These are phyloP conservation scores for Hemicentrotus pulcherrimus DNA, from an alignment of 35 echinoderm and acorn worm genomes.

Conservation along the genomic window DNA sequence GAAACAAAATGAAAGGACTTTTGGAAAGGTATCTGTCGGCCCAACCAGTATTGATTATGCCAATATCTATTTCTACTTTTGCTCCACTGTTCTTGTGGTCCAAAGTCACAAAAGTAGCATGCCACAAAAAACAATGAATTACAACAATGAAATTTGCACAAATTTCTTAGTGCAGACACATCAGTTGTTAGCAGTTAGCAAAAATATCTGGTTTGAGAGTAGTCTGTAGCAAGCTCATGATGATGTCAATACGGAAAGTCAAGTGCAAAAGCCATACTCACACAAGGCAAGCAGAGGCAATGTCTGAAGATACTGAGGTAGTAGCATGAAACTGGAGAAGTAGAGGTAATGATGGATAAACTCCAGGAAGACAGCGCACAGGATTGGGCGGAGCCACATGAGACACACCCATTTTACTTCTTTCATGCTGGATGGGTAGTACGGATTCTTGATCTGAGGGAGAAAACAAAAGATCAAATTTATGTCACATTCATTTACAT, in stretches of 20 bases:
- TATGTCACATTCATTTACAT: too few species aligned
- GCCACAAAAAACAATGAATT: too few species aligned
- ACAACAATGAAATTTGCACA: too few species aligned
- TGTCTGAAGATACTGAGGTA: neutral
- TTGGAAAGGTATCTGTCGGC: too few species aligned
- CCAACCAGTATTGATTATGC: too few species aligned
- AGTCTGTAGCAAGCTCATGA: neutral
- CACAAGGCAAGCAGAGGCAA: neutral
- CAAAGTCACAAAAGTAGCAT: too few species aligned
- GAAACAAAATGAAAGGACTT: too few species aligned
- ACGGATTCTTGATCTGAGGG: constrained; percentile 22
- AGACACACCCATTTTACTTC: constrained; percentile 18
- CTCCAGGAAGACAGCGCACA: constrained; percentile 31
- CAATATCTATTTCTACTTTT: too few species aligned
- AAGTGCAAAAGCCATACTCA: neutral
- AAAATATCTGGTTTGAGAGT: too few species aligned
- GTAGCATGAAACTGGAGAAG: neutral
- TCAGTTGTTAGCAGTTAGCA: too few species aligned
- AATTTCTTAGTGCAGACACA: too few species aligned
- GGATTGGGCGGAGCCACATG: constrained; percentile 27
- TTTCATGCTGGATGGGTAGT: neutral
- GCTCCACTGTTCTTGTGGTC: too few species aligned
- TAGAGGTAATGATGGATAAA: constrained; percentile 33
- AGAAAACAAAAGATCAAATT: neutral
- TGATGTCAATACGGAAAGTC: neutral